Conservation (phyloP, 1,140 invertebrate genomes). For the Penaeus vannamei region DNA sequence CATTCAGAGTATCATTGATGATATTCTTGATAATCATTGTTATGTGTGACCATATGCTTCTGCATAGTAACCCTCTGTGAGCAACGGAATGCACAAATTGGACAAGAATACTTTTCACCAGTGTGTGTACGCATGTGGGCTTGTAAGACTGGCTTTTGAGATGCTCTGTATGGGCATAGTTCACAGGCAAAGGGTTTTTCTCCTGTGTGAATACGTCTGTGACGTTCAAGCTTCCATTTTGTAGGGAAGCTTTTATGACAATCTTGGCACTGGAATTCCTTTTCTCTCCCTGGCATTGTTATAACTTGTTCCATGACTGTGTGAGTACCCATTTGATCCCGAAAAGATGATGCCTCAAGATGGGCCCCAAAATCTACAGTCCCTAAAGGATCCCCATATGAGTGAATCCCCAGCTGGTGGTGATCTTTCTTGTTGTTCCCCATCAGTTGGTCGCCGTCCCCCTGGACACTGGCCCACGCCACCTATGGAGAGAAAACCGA, state of each 20-base stretch:
- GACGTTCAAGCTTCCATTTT: conserved; percentile 55
- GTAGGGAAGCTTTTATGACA: conserved; percentile 51
- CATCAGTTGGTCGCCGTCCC: conserved; percentile 27
- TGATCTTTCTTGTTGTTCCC: conserved; percentile 32
- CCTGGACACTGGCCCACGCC: conserved; percentile 51
- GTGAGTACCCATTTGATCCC: conserved; percentile 10
- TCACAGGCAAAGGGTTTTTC: conserved; percentile 58
- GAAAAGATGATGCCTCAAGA: conserved; percentile 16
- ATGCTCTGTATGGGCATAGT: conserved; percentile 50
- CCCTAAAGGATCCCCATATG: conserved; percentile 25
- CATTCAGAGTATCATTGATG: neutral
- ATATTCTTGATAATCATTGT: conserved; percentile 20
- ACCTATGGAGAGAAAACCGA: conserved; percentile 54
- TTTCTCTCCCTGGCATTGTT: conserved; percentile 34
- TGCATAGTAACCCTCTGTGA: conserved; percentile 41
- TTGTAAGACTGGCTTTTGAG: conserved; percentile 45
- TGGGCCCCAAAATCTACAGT: neutral
- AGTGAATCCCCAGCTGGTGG: conserved; percentile 36
- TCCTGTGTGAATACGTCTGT: conserved; percentile 46
- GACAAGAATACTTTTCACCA: conserved; percentile 45
- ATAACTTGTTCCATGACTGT: conserved; percentile 17
- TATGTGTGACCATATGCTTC: conserved; percentile 28
- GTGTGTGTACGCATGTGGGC: conserved; percentile 52
- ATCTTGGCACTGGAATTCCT: conserved; percentile 44
- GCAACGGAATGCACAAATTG: conserved; percentile 40